Percentiles rank a stretch among this genome's conserved stretches.
Conservation (phyloP, 2,113 vertebrate species). For the Rattus rattus region DNA sequence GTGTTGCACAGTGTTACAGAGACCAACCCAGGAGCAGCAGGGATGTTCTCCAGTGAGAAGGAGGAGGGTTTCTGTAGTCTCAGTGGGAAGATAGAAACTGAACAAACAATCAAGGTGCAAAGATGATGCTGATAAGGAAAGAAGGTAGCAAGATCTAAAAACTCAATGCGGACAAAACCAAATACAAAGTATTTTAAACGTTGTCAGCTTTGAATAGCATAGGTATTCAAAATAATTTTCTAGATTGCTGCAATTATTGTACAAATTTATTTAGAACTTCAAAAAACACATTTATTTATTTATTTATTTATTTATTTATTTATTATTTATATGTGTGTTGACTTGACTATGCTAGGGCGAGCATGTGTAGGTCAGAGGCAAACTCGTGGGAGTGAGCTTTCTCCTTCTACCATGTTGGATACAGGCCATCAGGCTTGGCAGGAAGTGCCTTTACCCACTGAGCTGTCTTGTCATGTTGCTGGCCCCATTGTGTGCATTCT, state of each 20-base stretch:
- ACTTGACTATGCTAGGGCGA: too few species aligned
- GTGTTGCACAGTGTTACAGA: not conserved
- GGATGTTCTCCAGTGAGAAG: not conserved
- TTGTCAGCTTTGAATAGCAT: not conserved
- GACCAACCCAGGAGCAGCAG: not conserved
- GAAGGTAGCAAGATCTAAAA: not conserved
- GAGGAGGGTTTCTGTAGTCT: not conserved
- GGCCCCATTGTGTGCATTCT: not conserved
- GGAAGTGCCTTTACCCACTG: not conserved
- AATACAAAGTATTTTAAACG: not conserved
- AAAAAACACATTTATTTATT: not conserved
- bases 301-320: too few species aligned
- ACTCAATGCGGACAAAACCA: not conserved
- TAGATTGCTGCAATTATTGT: not conserved
- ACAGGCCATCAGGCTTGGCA: not conserved
- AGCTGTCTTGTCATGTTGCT: not conserved
- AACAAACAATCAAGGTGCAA: not conserved
- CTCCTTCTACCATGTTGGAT: not conserved
- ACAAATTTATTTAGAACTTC: not conserved
- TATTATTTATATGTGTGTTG: too few species aligned
- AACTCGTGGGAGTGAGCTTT: not conserved
- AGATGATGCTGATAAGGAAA: not conserved
- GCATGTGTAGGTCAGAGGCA: not conserved
- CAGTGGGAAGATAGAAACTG: not conserved
- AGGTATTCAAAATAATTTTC: constrained; percentile 36